Conservation (phyloP, 2,113 vertebrate species). For the Sitta europaea region DNA sequence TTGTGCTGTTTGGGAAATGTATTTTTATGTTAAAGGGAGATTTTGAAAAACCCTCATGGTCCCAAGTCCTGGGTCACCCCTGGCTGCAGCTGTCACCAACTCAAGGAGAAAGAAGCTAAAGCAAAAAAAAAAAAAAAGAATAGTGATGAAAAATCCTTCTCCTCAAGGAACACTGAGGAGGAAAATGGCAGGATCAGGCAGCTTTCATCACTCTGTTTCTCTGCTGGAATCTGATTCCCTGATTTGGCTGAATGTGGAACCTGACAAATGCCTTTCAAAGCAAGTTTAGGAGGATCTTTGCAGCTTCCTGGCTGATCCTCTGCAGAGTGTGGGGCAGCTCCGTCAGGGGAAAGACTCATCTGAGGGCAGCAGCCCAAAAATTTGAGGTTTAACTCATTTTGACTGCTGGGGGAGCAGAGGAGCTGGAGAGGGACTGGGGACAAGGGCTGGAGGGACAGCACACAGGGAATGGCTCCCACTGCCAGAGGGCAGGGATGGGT, state of each 20-base stretch:
- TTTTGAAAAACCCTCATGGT: accelerated
- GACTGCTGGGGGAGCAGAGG: background rate
- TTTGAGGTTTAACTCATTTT: background rate
- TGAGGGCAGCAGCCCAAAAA: background rate
- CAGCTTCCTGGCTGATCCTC: background rate
- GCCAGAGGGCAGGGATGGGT: background rate
- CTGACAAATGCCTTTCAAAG: background rate
- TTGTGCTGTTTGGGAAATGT: accelerated
- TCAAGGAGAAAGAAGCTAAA: background rate
- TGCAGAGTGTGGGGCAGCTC: background rate
- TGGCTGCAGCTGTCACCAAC: background rate
- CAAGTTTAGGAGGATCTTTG: background rate
- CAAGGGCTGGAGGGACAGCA: background rate
- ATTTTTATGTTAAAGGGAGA: background rate
- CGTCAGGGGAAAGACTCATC: background rate
- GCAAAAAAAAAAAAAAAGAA: background rate
- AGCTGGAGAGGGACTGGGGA: background rate
- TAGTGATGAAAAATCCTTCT: background rate
- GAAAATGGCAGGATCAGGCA: background rate
- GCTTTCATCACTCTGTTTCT: background rate
- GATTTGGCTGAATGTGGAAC: background rate
- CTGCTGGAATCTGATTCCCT: background rate
- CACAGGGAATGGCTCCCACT: background rate
- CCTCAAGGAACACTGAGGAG: background rate
- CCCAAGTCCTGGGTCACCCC: background rate